Conservation (phyloP, 1,140 invertebrate species). For the Drosophila fuyamai region DNA sequence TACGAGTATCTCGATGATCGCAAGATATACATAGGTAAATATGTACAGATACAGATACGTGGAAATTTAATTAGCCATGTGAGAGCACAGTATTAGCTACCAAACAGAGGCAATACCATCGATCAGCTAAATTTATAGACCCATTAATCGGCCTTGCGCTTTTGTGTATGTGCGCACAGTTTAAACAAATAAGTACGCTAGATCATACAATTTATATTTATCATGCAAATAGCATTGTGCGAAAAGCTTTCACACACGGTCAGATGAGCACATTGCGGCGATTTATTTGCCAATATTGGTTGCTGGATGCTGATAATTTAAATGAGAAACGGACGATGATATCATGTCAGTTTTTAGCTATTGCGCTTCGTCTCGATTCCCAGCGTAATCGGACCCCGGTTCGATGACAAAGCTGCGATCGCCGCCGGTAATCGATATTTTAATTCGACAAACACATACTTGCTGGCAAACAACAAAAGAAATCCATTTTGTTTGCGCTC, state of each 20-base stretch:
- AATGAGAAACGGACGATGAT: slow-evolving; percentile 28
- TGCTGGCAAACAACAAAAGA: slow-evolving; percentile 25
- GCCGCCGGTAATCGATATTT: slow-evolving; percentile 33
- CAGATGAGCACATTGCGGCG: slow-evolving; percentile 4
- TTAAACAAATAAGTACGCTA: slow-evolving; percentile 45
- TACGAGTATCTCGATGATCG: slow-evolving; percentile 4
- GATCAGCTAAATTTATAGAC: slow-evolving; percentile 36
- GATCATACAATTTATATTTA: slow-evolving; percentile 23
- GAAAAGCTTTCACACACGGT: slow-evolving; percentile 32
- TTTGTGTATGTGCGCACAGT: slow-evolving; percentile 19
- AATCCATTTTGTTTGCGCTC: slow-evolving; percentile 36
- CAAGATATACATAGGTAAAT: background rate
- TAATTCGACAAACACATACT: slow-evolving; percentile 1
- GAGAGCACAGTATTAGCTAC: background rate
- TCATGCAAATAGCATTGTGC: slow-evolving; percentile 36
- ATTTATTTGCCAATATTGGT: slow-evolving; percentile 41
- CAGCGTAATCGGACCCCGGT: background rate
- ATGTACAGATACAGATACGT: background rate
- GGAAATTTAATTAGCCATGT: background rate
- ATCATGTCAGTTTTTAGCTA: slow-evolving; percentile 43
- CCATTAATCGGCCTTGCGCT: slow-evolving; percentile 33
- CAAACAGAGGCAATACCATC: slow-evolving; percentile 22
- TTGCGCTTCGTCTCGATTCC: slow-evolving; percentile 5
- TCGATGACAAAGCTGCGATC: slow-evolving; percentile 38
- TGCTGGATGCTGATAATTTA: slow-evolving; percentile 44